phyloP scores from a whole-genome alignment of 1,140 invertebrate species.

The Nasonia longicornis region DNA sequence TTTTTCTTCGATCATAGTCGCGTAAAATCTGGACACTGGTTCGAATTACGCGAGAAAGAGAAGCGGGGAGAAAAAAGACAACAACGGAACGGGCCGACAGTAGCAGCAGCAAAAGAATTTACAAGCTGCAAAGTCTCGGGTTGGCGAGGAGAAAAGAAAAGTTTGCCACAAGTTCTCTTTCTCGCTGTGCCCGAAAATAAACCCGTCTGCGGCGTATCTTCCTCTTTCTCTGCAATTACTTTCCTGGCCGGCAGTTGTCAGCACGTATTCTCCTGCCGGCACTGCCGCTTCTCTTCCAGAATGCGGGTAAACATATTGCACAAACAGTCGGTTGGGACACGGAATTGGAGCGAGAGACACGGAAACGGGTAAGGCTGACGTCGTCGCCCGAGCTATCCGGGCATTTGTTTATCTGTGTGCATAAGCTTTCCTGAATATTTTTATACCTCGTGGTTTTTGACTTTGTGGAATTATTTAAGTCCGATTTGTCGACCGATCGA shows the following conservation, averaged over 20 bases:
- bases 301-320: constrained; percentile 29
- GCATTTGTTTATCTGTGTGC: background rate
- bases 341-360: background rate
- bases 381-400: no score
- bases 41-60: background rate
- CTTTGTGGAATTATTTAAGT: no score
- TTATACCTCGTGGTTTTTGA: no score
- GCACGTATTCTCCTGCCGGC: background rate
- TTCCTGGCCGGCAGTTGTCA: constrained; percentile 1
- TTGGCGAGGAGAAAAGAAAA: constrained; percentile 24
- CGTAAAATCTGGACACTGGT: background rate
- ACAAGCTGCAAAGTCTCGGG: constrained; percentile 10
- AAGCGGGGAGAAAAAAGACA: background rate
- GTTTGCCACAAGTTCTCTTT: constrained; percentile 9
- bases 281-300: background rate
- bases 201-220: constrained; percentile 1
- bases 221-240: constrained; percentile 25
- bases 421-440: background rate
- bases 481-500: no score
- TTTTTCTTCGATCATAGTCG: background rate
- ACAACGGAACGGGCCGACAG: background rate
- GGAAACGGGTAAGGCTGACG: background rate
- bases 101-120: background rate
- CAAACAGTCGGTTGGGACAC: background rate
- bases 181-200: constrained; percentile 2